Evolutionary conservation across 2,797 vertebrate species (phyloP).

Genomic region (Myotis daubentonii): DNA sequence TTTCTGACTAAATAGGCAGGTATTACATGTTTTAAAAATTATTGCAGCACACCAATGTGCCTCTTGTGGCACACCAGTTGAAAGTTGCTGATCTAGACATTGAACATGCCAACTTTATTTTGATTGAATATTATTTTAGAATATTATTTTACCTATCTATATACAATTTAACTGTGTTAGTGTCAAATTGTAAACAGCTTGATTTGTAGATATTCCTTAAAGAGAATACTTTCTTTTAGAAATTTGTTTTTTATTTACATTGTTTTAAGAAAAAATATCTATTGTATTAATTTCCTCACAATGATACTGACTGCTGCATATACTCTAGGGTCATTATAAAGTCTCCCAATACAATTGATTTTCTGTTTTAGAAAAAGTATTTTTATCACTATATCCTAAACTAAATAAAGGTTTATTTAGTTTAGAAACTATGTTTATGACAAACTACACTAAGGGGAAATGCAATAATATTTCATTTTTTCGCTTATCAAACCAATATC

Average conservation of each 20-base stretch:
- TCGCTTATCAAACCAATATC: background rate
- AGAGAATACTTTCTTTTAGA: background rate
- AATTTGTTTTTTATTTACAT: background rate
- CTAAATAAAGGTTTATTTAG: background rate
- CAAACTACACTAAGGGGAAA: background rate
- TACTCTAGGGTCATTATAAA: background rate
- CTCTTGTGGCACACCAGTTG: background rate
- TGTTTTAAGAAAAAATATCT: background rate
- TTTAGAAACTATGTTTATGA: background rate
- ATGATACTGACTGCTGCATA: background rate
- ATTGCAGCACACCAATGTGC: background rate
- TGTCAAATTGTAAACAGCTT: conserved; percentile 65
- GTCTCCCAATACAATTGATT: background rate
- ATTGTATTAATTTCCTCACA: background rate
- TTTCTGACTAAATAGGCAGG: background rate
- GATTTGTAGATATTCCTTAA: conserved; percentile 58
- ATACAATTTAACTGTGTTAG: conserved; percentile 44
- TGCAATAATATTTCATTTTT: background rate
- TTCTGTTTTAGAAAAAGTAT: background rate
- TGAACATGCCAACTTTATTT: conserved; percentile 33
- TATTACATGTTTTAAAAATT: background rate
- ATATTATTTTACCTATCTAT: conserved; percentile 59
- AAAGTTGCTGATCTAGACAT: background rate
- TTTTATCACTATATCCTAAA: background rate
- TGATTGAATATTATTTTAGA: conserved; percentile 60